A percentile compares a stretch with the other conserved stretches of the same genome.
phyloP scores from a whole-genome alignment of 1,140 invertebrate species.

The Polyergus mexicanus region DNA sequence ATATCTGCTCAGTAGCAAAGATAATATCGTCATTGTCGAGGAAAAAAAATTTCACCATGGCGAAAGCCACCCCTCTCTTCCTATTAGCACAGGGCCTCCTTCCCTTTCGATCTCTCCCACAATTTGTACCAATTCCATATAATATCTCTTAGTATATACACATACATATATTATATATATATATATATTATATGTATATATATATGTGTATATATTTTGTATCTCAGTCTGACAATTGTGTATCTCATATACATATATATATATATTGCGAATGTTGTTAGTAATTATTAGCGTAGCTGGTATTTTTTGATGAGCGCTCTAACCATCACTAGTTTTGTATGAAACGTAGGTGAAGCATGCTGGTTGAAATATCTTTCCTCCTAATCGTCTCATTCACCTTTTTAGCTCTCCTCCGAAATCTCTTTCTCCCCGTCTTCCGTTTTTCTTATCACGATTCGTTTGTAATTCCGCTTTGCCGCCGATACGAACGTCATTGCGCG shows the following conservation, averaged over 20 bases:
- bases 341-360: conserved; percentile 76
- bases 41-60: conserved; percentile 25
- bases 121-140: conserved; percentile 3
- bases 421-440: conserved; percentile 63
- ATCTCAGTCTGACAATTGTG: conserved; percentile 52
- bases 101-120: conserved; percentile 15
- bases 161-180: background rate
- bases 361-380: conserved; percentile 72
- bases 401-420: background rate
- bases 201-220: conserved; percentile 46
- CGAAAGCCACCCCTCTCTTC: conserved; percentile 41
- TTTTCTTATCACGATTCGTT: conserved; percentile 49
- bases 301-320: conserved; percentile 74
- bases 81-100: conserved; percentile 8
- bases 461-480: conserved; percentile 38
- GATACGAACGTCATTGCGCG: conserved; percentile 12
- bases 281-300: conserved; percentile 76
- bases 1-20: conserved; percentile 41
- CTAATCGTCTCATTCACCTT: conserved; percentile 37
- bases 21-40: conserved; percentile 26
- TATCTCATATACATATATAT: conserved; percentile 32
- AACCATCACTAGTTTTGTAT: conserved; percentile 76
- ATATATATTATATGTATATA: conserved; percentile 6
- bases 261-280: conserved; percentile 73
- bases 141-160: conserved; percentile 10